Percentiles rank a stretch among this genome's conserved stretches.
Conservation (phyloP, 2,888 invertebrate species). For the Catocala sponsa region DNA sequence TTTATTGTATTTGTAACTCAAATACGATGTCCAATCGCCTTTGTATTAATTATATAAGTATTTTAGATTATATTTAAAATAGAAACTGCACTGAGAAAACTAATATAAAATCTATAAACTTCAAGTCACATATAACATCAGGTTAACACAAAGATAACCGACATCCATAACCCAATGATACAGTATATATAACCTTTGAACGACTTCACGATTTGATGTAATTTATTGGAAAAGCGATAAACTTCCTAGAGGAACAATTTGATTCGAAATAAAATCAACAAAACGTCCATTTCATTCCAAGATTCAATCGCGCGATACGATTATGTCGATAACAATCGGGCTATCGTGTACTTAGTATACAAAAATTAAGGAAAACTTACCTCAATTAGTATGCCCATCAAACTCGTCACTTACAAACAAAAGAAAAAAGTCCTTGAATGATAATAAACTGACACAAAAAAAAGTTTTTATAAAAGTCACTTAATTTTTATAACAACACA, state of each 20-base stretch:
- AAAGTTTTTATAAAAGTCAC: slow-evolving; percentile 39
- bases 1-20: too few species aligned
- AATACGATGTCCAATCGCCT: too few species aligned
- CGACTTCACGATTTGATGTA: slow-evolving; percentile 61
- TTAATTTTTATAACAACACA: slow-evolving; percentile 59
- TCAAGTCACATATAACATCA: too few species aligned
- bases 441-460: slow-evolving; percentile 19
- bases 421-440: slow-evolving; percentile 29
- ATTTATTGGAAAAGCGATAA: slow-evolving; percentile 68
- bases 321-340: slow-evolving; percentile 40
- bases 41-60: too few species aligned
- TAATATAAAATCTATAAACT: too few species aligned
- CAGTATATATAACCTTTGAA: slow-evolving; percentile 44
- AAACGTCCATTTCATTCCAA: slow-evolving; percentile 47
- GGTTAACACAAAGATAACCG: slow-evolving; percentile 14
- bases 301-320: slow-evolving; percentile 46
- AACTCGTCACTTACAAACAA: slow-evolving; percentile 22
- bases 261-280: slow-evolving; percentile 60
- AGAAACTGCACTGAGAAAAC: too few species aligned
- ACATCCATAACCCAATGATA: slow-evolving; percentile 29
- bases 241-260: slow-evolving; percentile 55
- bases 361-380: slow-evolving; percentile 35
- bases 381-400: slow-evolving; percentile 24
- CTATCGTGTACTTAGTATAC: slow-evolving; percentile 23
- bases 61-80: too few species aligned